Evolutionary conservation across 1,140 invertebrate species (phyloP), one percentile per base, ranked within the genome.

Genomic region (Potamilus streckersoni): DNA sequence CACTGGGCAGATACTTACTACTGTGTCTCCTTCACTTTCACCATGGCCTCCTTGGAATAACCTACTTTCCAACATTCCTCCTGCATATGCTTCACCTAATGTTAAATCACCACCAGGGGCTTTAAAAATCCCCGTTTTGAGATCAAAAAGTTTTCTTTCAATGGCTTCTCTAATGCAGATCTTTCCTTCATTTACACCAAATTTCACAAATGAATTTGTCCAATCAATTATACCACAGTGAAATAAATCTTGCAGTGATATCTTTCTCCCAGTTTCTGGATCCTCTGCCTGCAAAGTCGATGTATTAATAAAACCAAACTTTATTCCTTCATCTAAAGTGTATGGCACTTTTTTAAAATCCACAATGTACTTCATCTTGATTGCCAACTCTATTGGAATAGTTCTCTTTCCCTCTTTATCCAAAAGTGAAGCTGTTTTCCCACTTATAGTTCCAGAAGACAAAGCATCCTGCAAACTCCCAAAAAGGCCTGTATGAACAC

Each of bases 401-500:
- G 96, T 95, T 63, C 91, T 92, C 82, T 95, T 94, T 66, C 92
- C 92, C 82, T 92, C 92, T 57, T 94, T 89, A 74, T 90, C 93
- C 38, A 87, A 80, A 94, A 85, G 96, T 92, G 80, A 95, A 92
- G 94, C 94, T 17, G 93, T 93, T 94, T 92, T 94, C 55, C 93
- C 93, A 87, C 97, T 95, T 81, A 95, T 95, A 71, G 95, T 93
- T n/a, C 96, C 95, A 90, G 95, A 95, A 82, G 94, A 95, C 14
- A 97, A 93, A 1, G 95, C 95, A 88, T 97, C 95, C 1, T 95
- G 94, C 19, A 97, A 90, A 60, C 95, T 90, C 20, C 96, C 91
- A 74, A 73, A 76, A 56, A 82, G 79, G 15, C 81, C 80, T 19
- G 74, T 80, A 56, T 81, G 79, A n/a, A 83, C 83, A 97, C 94